These are phyloP conservation scores for Steatornis caripensis DNA, from an alignment of 2,113 vertebrate genomes.

Conservation along the genomic window DNA sequence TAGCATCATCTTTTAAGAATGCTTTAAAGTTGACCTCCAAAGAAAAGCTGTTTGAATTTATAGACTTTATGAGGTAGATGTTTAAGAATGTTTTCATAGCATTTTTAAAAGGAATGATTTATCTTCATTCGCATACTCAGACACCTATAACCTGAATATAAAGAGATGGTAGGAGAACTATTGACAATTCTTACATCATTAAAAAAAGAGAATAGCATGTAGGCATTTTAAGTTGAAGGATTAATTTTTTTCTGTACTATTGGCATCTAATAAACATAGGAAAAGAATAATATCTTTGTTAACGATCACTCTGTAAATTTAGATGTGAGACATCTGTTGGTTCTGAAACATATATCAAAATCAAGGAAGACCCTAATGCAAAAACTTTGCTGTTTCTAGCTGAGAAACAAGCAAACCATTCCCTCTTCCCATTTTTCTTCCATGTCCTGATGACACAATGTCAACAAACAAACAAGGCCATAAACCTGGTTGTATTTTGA, in stretches of 20 bases:
- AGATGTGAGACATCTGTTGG: background rate
- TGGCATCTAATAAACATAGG: background rate
- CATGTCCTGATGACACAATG: conserved; percentile 10
- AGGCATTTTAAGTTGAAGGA: background rate
- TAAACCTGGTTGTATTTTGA: conserved; percentile 29
- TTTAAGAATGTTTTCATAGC: background rate
- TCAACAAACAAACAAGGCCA: conserved; percentile 57
- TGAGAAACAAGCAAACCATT: conserved; percentile 8
- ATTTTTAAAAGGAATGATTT: background rate
- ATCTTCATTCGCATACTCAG: background rate
- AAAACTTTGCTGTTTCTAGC: background rate
- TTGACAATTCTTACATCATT: background rate
- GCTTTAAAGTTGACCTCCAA: background rate
- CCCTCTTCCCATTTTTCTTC: conserved; percentile 5
- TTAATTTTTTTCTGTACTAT: background rate
- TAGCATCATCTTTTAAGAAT: background rate
- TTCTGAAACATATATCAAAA: background rate
- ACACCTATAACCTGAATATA: background rate
- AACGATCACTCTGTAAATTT: background rate
- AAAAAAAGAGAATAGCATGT: background rate
- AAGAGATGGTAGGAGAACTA: background rate
- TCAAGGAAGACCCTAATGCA: background rate
- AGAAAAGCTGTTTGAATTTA: background rate
- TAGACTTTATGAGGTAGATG: background rate
- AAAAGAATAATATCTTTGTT: background rate